These are phyloP conservation scores for Micromys minutus DNA, from an alignment of 2,113 vertebrate genomes.

Conservation along the genomic window DNA sequence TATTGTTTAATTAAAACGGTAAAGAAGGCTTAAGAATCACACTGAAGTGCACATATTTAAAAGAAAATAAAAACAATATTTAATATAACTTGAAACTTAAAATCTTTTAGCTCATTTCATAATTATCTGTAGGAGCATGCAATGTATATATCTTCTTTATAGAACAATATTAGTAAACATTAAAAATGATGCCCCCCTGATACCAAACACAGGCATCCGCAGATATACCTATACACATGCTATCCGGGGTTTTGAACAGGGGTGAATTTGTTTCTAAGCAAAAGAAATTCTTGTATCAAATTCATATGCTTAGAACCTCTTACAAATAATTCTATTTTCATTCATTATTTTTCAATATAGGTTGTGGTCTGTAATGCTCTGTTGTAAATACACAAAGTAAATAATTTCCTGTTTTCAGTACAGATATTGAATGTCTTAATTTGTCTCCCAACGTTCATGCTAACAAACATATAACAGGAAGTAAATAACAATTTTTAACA, in stretches of 20 bases:
- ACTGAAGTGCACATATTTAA: constrained; percentile 4
- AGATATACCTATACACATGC: background rate
- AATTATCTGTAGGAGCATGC: background rate
- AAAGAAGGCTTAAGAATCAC: background rate
- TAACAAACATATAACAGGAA: constrained; percentile 58
- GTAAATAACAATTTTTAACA: constrained; percentile 34
- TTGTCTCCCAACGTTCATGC: constrained; percentile 28
- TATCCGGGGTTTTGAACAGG: background rate
- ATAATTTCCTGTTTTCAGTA: constrained; percentile 42
- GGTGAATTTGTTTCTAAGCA: constrained; percentile 22
- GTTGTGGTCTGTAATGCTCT: background rate
- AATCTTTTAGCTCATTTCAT: background rate
- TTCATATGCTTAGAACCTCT: background rate
- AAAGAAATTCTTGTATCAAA: background rate
- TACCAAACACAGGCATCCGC: background rate
- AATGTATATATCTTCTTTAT: background rate
- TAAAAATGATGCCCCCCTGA: background rate
- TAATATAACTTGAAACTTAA: background rate
- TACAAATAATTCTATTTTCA: constrained; percentile 47
- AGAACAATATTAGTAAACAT: background rate
- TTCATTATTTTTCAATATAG: constrained; percentile 1
- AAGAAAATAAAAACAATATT: constrained; percentile 4
- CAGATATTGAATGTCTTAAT: background rate
- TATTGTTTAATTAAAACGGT: background rate
- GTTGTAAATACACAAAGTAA: constrained; percentile 43